phyloP scores from a whole-genome alignment of 2,113 vertebrate genomes.

The Phylloscopus whistleri region DNA sequence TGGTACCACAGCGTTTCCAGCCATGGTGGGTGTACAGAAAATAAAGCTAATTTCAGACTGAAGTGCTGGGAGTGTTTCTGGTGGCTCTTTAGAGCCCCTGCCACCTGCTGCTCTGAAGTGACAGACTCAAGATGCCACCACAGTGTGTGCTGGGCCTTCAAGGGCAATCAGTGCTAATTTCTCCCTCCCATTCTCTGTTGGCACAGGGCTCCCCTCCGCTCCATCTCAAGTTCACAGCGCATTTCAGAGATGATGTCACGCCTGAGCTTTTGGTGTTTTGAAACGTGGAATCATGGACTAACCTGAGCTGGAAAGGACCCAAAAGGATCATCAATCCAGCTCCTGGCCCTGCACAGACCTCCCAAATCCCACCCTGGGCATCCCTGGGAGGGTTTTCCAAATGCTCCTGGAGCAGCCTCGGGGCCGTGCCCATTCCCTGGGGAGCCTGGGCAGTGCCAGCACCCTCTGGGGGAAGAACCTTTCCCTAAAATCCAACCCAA shows the following conservation, averaged over 20 bases:
- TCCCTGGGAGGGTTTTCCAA: neutral
- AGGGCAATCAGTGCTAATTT: neutral
- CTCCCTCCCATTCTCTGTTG: neutral
- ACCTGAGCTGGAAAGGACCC: neutral
- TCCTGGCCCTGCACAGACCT: accelerated
- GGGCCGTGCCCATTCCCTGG: neutral
- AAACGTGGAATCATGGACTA: neutral
- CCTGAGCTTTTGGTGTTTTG: neutral
- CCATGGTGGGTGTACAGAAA: neutral
- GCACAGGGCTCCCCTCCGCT: neutral
- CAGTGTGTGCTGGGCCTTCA: neutral
- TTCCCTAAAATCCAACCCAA: accelerated
- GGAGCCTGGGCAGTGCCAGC: neutral
- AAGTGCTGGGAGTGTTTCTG: neutral
- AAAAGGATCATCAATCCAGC: accelerated
- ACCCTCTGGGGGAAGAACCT: neutral
- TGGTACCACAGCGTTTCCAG: neutral
- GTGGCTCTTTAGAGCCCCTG: neutral
- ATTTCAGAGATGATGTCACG: neutral
- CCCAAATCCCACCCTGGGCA: neutral
- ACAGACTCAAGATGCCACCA: neutral
- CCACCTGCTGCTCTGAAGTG: neutral
- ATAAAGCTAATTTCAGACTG: neutral
- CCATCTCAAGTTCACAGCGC: accelerated
- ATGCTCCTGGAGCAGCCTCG: neutral